Evolutionary conservation across 2,113 vertebrate genomes (phyloP).

Genomic region (Cheilinus undulatus): DNA sequence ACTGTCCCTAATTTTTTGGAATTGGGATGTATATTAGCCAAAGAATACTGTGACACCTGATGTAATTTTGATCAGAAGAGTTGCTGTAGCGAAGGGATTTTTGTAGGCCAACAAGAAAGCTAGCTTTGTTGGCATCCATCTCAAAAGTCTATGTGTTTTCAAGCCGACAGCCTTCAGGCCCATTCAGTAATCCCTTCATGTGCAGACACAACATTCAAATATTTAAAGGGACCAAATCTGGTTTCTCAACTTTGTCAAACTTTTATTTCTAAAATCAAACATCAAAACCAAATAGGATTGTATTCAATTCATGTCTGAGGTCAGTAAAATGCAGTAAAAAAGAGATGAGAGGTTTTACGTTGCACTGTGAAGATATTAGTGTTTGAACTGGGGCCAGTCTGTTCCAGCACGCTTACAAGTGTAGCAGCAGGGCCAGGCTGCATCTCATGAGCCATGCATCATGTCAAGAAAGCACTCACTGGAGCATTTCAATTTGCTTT

Average conservation of each 20-base stretch:
- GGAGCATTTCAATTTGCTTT: constrained; percentile 84
- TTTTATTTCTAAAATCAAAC: not conserved
- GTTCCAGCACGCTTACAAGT: constrained; percentile 51
- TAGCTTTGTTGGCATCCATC: too few relatives aligned
- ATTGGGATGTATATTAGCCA: too few relatives aligned
- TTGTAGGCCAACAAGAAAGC: too few relatives aligned
- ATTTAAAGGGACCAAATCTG: not conserved
- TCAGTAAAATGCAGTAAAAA: constrained; percentile 6
- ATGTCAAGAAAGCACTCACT: constrained; percentile 82
- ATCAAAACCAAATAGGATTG: not conserved
- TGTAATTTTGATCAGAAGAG: too few relatives aligned
- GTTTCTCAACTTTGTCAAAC: not conserved
- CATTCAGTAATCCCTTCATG: not conserved
- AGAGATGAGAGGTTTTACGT: not conserved
- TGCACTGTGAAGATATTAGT: constrained; percentile 33
- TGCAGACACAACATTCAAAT: constrained; percentile 5
- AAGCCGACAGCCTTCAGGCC: not conserved
- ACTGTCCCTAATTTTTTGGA: too few relatives aligned
- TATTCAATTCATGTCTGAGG: constrained; percentile 1
- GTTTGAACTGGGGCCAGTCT: constrained; percentile 45
- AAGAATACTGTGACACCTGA: too few relatives aligned
- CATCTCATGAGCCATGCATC: constrained; percentile 79
- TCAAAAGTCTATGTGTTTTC: not conserved
- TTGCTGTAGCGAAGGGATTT: too few relatives aligned
- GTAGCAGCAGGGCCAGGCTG: constrained; percentile 59